Conservation (phyloP, 1,140 invertebrate genomes). For the Drosophila suzukii region DNA sequence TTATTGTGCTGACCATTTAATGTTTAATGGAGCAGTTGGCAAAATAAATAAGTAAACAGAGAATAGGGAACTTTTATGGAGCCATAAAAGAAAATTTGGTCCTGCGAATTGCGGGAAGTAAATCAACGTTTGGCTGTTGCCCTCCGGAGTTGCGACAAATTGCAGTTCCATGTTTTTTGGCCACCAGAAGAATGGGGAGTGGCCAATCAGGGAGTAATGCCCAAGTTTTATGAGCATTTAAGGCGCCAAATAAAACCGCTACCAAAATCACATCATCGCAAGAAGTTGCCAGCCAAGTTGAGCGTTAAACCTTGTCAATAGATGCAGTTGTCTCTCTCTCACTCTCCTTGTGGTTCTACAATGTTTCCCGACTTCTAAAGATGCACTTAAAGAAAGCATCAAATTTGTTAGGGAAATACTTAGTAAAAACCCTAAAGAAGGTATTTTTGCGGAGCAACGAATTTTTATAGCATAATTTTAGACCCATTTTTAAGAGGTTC, state of each 20-base stretch:
- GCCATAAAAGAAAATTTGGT: conserved; percentile 46
- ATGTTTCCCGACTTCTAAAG: background rate
- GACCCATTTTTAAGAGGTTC: background rate
- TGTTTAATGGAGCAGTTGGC: conserved; percentile 46
- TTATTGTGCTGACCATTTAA: conserved; percentile 33
- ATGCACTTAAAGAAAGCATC: background rate
- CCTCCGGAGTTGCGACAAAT: conserved; percentile 55
- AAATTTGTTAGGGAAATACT: too few relatives aligned
- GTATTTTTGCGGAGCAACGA: too few relatives aligned
- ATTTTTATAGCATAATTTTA: background rate
- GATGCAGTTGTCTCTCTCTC: conserved; percentile 27
- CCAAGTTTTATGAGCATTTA: conserved; percentile 66
- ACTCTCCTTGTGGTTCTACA: background rate
- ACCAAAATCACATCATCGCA: conserved; percentile 27
- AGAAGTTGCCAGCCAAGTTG: conserved; percentile 56
- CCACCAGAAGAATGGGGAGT: conserved; percentile 1
- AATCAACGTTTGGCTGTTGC: conserved; percentile 35
- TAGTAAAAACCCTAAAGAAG: too few relatives aligned
- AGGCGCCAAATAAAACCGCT: conserved; percentile 53
- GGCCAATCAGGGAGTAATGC: conserved; percentile 47
- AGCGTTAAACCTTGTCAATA: conserved; percentile 60
- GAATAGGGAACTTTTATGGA: conserved; percentile 41
- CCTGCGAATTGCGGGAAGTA: conserved; percentile 50
- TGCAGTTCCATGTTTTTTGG: conserved; percentile 61
- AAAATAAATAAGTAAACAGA: conserved; percentile 38